These are phyloP conservation scores for Apogon hyalosoma DNA, from an alignment of 2,797 vertebrate species.

Conservation along the genomic window DNA sequence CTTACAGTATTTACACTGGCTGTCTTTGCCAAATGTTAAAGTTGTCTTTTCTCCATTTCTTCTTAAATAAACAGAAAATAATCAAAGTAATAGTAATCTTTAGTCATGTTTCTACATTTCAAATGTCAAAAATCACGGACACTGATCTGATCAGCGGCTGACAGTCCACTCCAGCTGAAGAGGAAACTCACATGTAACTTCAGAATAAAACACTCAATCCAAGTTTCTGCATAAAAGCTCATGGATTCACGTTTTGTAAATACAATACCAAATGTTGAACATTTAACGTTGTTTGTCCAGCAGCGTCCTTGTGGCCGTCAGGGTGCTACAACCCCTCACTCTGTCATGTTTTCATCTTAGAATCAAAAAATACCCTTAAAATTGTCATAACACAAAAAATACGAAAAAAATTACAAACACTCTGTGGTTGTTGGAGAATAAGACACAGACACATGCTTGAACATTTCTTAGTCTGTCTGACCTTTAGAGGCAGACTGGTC, in stretches of 20 bases:
- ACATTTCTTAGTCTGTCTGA: constrained; percentile 40
- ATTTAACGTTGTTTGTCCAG: not conserved
- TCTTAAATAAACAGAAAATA: constrained; percentile 65
- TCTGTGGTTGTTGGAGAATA: not conserved
- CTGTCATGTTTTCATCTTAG: too few species aligned
- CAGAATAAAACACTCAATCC: constrained; percentile 11
- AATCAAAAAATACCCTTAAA: too few species aligned
- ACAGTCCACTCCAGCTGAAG: constrained; percentile 16
- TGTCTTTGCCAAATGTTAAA: constrained; percentile 50
- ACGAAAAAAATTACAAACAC: not conserved
- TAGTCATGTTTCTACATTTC: constrained; percentile 32
- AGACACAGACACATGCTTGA: constrained; percentile 1
- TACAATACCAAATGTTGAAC: too few species aligned
- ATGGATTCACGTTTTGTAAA: constrained; percentile 8
- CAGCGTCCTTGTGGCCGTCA: not conserved
- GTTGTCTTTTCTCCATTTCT: constrained; percentile 19
- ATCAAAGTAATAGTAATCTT: constrained; percentile 41
- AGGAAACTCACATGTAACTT: constrained; percentile 1
- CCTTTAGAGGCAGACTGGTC: constrained; percentile 22
- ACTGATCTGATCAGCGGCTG: constrained; percentile 23
- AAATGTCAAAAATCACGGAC: constrained; percentile 23
- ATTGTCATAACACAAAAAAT: too few species aligned
- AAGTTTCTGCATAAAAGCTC: constrained; percentile 16
- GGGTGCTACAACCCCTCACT: too few species aligned
- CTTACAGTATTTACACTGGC: constrained; percentile 74